These are phyloP conservation scores for Theristus sp. DNA, from an alignment of 2,888 invertebrate genomes.

Conservation along the genomic window DNA sequence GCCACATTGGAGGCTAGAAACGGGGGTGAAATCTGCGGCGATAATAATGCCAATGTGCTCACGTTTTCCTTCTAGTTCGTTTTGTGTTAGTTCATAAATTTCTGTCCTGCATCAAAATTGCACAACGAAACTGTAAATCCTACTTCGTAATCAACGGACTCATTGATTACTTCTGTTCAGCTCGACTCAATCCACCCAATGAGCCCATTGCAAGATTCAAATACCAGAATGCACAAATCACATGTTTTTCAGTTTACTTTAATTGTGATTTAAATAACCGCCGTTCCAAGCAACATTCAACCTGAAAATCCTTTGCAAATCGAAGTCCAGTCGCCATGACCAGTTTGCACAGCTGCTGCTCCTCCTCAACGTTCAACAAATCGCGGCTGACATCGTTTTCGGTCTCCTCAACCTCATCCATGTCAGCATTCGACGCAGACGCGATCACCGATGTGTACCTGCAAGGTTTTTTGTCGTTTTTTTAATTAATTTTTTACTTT, in stretches of 20 bases:
- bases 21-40: conserved; percentile 17
- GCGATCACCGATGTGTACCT: too few relatives aligned
- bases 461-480: too few relatives aligned
- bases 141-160: too few relatives aligned
- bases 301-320: conserved; percentile 29
- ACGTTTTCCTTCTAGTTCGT: neutral
- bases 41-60: neutral
- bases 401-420: conserved; percentile 12
- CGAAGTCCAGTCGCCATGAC: conserved; percentile 69
- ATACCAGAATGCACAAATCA: too few relatives aligned
- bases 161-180: too few relatives aligned
- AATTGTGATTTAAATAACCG: too few relatives aligned
- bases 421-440: conserved; percentile 3
- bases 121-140: too few relatives aligned
- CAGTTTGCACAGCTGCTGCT: conserved; percentile 55
- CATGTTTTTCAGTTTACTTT: too few relatives aligned
- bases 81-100: neutral
- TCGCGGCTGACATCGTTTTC: conserved; percentile 4
- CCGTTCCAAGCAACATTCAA: too few relatives aligned
- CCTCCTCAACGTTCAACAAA: conserved; percentile 47
- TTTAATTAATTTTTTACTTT: too few relatives aligned
- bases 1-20: conserved; percentile 83
- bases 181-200: too few relatives aligned
- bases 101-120: neutral
- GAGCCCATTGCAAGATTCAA: too few relatives aligned